phyloP scores from a whole-genome alignment of 2,888 invertebrate genomes.

The Scotopteryx bipunctaria region DNA sequence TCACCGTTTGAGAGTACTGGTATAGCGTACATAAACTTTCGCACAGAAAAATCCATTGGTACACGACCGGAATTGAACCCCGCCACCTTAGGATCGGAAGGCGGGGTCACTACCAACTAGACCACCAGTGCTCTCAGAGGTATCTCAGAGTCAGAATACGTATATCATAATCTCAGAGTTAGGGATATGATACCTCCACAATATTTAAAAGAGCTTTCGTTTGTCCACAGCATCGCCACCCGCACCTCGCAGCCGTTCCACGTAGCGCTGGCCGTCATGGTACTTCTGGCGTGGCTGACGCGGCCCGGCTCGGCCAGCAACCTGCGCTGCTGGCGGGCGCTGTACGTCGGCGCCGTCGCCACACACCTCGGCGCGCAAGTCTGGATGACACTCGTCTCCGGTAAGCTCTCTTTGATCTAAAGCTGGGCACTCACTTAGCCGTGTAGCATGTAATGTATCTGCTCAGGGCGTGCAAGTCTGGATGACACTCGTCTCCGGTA shows the following conservation, averaged over 20 bases:
- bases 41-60: too few relatives aligned
- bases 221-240: slow-evolving; percentile 86
- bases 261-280: slow-evolving; percentile 83
- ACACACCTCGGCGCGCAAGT: slow-evolving; percentile 94
- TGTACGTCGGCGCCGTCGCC: slow-evolving; percentile 91
- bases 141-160: too few relatives aligned
- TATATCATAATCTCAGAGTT: too few relatives aligned
- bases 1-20: too few relatives aligned
- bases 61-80: too few relatives aligned
- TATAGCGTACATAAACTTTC: too few relatives aligned
- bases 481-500: slow-evolving; percentile 96
- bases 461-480: slow-evolving; percentile 95
- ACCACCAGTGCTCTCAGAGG: too few relatives aligned
- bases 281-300: slow-evolving; percentile 74
- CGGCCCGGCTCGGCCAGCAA: slow-evolving; percentile 54
- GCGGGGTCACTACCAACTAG: too few relatives aligned
- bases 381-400: slow-evolving; percentile 97
- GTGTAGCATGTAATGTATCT: too few relatives aligned
- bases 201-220: not conserved
- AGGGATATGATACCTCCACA: too few relatives aligned
- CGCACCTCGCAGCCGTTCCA: slow-evolving; percentile 91
- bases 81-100: too few relatives aligned
- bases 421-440: too few relatives aligned
- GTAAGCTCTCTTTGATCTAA: slow-evolving; percentile 68
- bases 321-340: slow-evolving; percentile 80